Percentiles rank a stretch among this genome's conserved stretches.
Evolutionary conservation across 1,140 invertebrate genomes (phyloP).

Genomic region (Apis laboriosa): DNA sequence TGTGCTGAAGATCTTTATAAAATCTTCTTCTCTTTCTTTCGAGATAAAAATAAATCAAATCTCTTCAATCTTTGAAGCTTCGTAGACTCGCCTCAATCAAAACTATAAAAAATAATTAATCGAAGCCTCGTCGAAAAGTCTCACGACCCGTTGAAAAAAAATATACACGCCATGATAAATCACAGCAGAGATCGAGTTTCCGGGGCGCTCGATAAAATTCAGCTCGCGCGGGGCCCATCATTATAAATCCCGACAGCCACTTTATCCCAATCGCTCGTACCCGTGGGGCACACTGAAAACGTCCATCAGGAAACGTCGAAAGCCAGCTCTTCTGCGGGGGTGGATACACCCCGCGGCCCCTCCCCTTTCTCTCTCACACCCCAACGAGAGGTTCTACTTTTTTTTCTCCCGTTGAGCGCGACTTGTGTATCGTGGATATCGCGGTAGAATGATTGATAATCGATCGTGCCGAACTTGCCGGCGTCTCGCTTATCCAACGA

Average conservation of each 20-base stretch:
- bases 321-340: slow-evolving; percentile 55
- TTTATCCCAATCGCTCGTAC: slow-evolving; percentile 58
- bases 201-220: slow-evolving; percentile 56
- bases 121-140: neutral
- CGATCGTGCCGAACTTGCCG: slow-evolving; percentile 67
- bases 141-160: neutral
- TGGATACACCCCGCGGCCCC: slow-evolving; percentile 57
- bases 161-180: slow-evolving; percentile 44
- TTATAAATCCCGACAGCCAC: slow-evolving; percentile 63
- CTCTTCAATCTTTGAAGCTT: too few species aligned
- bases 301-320: slow-evolving; percentile 65
- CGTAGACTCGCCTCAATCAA: too few species aligned
- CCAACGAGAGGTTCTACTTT: slow-evolving; percentile 37
- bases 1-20: too few species aligned
- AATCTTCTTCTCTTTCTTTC: too few species aligned
- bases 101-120: too few species aligned
- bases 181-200: slow-evolving; percentile 52
- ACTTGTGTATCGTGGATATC: slow-evolving; percentile 19
- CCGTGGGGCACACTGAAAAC: slow-evolving; percentile 64
- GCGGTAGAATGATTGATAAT: slow-evolving; percentile 74
- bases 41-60: too few species aligned
- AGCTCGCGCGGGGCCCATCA: slow-evolving; percentile 41
- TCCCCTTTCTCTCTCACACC: neutral
- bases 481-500: slow-evolving; percentile 67
- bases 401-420: slow-evolving; percentile 21